These are phyloP conservation scores for Crepidodera aurea DNA, from an alignment of 2,888 invertebrate species.

Conservation along the genomic window DNA sequence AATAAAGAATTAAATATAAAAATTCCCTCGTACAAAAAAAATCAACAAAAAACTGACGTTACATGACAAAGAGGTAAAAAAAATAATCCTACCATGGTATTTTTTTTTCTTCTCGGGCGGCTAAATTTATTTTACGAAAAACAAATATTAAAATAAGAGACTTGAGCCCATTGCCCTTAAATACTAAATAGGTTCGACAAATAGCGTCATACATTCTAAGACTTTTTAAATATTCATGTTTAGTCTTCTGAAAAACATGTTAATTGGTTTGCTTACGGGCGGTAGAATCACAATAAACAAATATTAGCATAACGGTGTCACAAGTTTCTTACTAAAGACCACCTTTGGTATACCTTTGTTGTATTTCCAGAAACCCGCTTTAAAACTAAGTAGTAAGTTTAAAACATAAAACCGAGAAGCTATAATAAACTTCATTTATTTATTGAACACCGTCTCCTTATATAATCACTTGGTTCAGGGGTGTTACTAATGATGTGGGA, in stretches of 20 bases:
- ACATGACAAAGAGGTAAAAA: too few species aligned
- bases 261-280: constrained; percentile 39
- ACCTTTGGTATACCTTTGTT: constrained; percentile 31
- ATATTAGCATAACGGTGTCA: constrained; percentile 42
- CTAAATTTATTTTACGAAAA: constrained; percentile 1
- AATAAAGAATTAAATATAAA: too few species aligned
- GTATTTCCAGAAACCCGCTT: constrained; percentile 30
- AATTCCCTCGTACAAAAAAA: too few species aligned
- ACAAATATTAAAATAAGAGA: constrained; percentile 7
- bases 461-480: neutral
- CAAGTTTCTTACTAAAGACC: constrained; percentile 30
- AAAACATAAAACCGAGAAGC: constrained; percentile 10
- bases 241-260: constrained; percentile 33
- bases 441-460: neutral
- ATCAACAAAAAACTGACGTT: too few species aligned
- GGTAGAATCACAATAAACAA: constrained; percentile 41
- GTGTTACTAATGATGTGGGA: neutral
- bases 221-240: constrained; percentile 34
- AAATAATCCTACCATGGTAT: too few species aligned
- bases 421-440: constrained; percentile 6
- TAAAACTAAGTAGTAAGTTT: constrained; percentile 16
- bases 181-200: constrained; percentile 28
- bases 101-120: neutral
- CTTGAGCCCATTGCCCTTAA: constrained; percentile 3
- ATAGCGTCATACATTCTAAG: constrained; percentile 31